Conservation (phyloP, 1,140 invertebrate species). For the Sinonovacula constricta region DNA sequence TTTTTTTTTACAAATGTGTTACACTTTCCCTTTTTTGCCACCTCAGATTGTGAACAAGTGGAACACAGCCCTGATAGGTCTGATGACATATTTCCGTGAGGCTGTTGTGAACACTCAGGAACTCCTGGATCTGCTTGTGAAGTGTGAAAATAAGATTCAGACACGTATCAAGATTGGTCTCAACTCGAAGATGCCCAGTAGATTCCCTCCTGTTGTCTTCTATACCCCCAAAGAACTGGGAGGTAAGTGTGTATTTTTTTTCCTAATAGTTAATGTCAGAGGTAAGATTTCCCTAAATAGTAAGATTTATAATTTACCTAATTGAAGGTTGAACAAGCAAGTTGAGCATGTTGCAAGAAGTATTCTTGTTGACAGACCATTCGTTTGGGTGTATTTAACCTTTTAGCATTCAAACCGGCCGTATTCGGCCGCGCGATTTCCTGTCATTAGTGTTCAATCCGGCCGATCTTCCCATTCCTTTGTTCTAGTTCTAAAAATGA, state of each 20-base stretch:
- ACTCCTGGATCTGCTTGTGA: constrained; percentile 96
- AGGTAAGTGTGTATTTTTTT: constrained; percentile 59
- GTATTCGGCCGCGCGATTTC: too few species aligned
- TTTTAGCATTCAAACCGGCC: too few species aligned
- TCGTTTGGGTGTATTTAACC: too few species aligned
- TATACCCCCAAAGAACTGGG: constrained; percentile 99
- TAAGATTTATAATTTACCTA: too few species aligned
- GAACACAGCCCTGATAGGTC: constrained; percentile 99
- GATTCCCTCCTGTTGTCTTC: constrained; percentile 99
- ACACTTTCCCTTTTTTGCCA: background rate
- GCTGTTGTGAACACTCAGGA: constrained; percentile 99
- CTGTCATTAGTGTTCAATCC: too few species aligned
- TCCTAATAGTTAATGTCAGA: too few species aligned
- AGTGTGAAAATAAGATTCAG: constrained; percentile 99
- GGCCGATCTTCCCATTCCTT: too few species aligned
- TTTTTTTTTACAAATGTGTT: background rate
- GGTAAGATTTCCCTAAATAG: too few species aligned
- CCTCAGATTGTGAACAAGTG: constrained; percentile 98
- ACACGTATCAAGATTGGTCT: constrained; percentile 99
- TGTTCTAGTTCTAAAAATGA: too few species aligned
- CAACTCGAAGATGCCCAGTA: constrained; percentile 99
- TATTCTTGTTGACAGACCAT: too few species aligned
- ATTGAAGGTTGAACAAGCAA: too few species aligned
- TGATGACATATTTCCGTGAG: constrained; percentile 99
- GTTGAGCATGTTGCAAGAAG: too few species aligned